Conservation (phyloP, 2,888 invertebrate genomes). For the Philaethria dido region DNA sequence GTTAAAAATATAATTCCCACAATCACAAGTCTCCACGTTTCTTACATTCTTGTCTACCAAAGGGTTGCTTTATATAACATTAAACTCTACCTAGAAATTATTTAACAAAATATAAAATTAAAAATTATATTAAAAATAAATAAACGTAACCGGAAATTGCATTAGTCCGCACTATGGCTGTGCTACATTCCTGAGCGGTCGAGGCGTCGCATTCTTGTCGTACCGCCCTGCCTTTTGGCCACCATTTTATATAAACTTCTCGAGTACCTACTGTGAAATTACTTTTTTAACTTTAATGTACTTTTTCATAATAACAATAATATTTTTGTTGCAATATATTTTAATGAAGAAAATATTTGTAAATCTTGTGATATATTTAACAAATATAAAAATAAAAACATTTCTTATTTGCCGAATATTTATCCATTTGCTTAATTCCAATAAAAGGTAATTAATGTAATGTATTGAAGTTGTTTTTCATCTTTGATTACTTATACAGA, state of each 20-base stretch:
- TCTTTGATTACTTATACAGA: conserved; percentile 12
- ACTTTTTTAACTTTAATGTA: conserved; percentile 15
- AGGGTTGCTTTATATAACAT: not conserved
- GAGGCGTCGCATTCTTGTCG: conserved; percentile 56
- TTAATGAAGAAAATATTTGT: too few species aligned
- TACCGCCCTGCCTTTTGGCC: conserved; percentile 42
- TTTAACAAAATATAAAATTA: not conserved
- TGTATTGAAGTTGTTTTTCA: conserved; percentile 25
- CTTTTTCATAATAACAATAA: too few species aligned
- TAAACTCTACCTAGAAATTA: not conserved
- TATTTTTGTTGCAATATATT: too few species aligned
- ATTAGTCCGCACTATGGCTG: conserved; percentile 31
- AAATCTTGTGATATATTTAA: not conserved
- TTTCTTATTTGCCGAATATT: conserved; percentile 1
- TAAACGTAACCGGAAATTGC: conserved; percentile 16
- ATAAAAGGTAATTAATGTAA: conserved; percentile 29
- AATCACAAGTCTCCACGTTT: not conserved
- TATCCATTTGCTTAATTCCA: conserved; percentile 3
- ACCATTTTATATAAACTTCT: conserved; percentile 51
- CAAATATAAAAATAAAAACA: not conserved
- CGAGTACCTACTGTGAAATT: conserved; percentile 37
- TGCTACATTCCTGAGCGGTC: conserved; percentile 44
- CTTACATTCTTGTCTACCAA: too few species aligned
- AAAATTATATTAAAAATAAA: conserved; percentile 9
- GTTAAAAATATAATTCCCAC: too few species aligned